These are phyloP conservation scores for Eretmochelys imbricata DNA, from an alignment of 2,113 vertebrate genomes.

Conservation along the genomic window DNA sequence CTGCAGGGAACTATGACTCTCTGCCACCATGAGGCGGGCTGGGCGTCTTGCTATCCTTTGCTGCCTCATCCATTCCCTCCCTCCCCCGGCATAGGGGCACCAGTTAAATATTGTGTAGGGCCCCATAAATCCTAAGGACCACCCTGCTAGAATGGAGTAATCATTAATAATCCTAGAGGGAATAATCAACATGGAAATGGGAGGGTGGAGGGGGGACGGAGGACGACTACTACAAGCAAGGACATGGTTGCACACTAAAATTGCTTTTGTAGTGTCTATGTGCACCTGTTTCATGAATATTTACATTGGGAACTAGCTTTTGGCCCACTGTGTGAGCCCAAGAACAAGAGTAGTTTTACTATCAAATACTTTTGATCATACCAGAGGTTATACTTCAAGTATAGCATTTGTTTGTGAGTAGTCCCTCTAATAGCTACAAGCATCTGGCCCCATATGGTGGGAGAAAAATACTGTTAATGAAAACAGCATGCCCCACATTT, in stretches of 20 bases:
- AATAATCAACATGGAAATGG: neutral
- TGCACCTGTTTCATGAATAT: neutral
- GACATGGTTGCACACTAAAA: neutral
- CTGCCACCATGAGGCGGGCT: no score
- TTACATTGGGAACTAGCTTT: neutral
- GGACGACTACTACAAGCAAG: neutral
- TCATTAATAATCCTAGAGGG: neutral
- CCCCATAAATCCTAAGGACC: no score
- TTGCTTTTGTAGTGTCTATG: neutral
- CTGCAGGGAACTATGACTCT: no score
- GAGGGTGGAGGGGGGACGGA: no score
- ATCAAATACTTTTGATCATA: neutral
- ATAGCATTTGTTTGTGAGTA: accelerated
- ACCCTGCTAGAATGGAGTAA: neutral
- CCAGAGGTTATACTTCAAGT: neutral
- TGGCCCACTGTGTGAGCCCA: neutral
- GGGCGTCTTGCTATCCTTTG: no score
- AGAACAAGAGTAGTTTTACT: neutral
- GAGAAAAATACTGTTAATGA: neutral
- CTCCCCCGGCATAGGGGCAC: no score
- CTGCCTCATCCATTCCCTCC: no score
- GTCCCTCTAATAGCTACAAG: neutral
- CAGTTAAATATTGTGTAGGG: no score
- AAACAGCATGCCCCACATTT: neutral
- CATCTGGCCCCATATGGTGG: neutral